A percentile compares a stretch with the other conserved stretches of the same genome.
phyloP scores from a whole-genome alignment of 2,888 invertebrate genomes.

The Aspidiotus rigidus region DNA sequence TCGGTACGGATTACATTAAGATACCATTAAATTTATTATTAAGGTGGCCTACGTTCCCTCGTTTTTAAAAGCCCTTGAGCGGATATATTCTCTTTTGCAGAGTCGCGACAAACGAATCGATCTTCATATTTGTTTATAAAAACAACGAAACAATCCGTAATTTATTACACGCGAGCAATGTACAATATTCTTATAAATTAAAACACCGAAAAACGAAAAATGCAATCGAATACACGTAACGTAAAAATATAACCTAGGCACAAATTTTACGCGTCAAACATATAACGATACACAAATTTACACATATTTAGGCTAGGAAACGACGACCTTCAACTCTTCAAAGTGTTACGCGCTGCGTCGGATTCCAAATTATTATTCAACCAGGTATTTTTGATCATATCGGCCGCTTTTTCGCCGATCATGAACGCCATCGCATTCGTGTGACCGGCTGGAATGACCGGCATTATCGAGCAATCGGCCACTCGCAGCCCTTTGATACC shows the following conservation, averaged over 20 bases:
- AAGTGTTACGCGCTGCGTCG: background rate
- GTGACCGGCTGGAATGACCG: constrained; percentile 64
- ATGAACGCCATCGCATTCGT: constrained; percentile 68
- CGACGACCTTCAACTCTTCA: background rate
- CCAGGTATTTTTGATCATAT: constrained; percentile 56
- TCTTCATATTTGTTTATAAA: too few species aligned
- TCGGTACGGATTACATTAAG: constrained; percentile 11
- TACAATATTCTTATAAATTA: too few species aligned
- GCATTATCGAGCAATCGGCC: constrained; percentile 71
- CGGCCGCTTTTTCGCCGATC: constrained; percentile 71
- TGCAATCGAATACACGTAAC: too few species aligned
- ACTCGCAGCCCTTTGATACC: constrained; percentile 61
- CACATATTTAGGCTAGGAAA: too few species aligned
- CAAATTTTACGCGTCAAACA: too few species aligned
- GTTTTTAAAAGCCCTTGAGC: constrained; percentile 3
- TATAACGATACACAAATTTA: too few species aligned
- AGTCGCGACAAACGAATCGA: too few species aligned
- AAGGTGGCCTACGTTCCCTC: constrained; percentile 5
- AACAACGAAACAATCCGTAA: too few species aligned
- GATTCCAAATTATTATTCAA: background rate
- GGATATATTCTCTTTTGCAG: too few species aligned
- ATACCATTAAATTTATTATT: constrained; percentile 16
- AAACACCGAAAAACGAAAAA: too few species aligned
- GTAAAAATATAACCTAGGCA: too few species aligned
- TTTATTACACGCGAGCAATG: too few species aligned